These are phyloP conservation scores for Chlorops oryzae DNA, from an alignment of 1,140 invertebrate species.

Conservation along the genomic window DNA sequence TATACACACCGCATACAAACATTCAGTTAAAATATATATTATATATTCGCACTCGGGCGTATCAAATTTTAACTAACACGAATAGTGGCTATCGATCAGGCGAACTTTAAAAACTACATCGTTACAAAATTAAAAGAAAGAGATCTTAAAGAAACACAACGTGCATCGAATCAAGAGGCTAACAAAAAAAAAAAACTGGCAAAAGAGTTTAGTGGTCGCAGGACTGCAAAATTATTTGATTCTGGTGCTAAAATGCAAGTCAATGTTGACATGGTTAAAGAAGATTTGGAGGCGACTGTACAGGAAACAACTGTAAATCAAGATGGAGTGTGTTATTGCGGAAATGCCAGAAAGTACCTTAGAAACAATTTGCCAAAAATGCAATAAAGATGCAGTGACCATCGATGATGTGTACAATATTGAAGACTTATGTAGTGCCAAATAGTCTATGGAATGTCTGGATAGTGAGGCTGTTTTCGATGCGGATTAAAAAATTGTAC, in stretches of 20 bases:
- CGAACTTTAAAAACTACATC: conserved; percentile 29
- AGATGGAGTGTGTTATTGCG: conserved; percentile 24
- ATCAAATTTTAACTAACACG: conserved; percentile 10
- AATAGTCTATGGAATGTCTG: conserved; percentile 25
- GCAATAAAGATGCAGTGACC: conserved; percentile 28
- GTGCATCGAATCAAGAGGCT: conserved; percentile 14
- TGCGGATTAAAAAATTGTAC: conserved; percentile 22
- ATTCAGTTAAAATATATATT: too few species aligned
- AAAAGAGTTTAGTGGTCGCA: conserved; percentile 40
- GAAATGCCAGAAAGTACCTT: conserved; percentile 6
- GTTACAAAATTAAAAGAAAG: conserved; percentile 25
- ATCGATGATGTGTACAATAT: conserved; percentile 29
- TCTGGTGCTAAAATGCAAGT: conserved; percentile 36
- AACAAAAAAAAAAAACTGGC: conserved; percentile 31
- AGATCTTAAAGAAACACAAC: not conserved
- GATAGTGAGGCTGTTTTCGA: conserved; percentile 35
- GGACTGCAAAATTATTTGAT: conserved; percentile 29
- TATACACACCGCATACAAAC: too few species aligned
- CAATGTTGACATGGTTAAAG: conserved; percentile 33
- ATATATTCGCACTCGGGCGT: too few species aligned
- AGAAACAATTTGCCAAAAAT: conserved; percentile 32
- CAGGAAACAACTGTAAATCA: conserved; percentile 23
- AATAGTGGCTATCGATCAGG: conserved; percentile 31
- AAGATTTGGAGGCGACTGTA: conserved; percentile 36
- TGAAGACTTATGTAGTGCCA: conserved; percentile 31